Percentiles rank a stretch among this genome's conserved stretches.
phyloP scores from a whole-genome alignment of 2,888 invertebrate genomes.

The Thysanoteuthis rhombus region DNA sequence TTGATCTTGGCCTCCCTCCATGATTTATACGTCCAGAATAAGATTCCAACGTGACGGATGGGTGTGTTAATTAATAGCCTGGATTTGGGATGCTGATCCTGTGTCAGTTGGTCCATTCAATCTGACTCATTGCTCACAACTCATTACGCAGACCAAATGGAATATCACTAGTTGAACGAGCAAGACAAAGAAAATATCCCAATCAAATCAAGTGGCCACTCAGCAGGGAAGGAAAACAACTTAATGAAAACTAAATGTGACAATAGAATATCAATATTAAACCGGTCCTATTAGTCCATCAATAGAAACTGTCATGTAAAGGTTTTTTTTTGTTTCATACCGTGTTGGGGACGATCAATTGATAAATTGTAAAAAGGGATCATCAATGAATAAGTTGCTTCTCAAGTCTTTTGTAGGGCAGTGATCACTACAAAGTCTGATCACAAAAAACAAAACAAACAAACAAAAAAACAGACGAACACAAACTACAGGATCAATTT shows the following conservation, averaged over 20 bases:
- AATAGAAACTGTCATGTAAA: too few species aligned
- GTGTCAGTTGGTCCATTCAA: not conserved
- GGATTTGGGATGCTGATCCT: not conserved
- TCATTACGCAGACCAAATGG: not conserved
- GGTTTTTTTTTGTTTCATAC: too few species aligned
- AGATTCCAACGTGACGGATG: not conserved
- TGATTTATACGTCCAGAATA: not conserved
- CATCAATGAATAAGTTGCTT: too few species aligned
- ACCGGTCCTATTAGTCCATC: too few species aligned
- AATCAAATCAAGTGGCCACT: conserved; percentile 12
- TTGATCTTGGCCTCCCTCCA: not conserved
- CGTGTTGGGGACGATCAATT: too few species aligned
- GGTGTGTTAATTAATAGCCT: not conserved
- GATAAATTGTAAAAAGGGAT: too few species aligned
- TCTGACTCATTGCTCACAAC: not conserved
- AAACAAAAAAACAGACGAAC: too few species aligned
- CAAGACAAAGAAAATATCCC: not conserved
- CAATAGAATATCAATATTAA: not conserved
- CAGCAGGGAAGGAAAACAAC: not conserved
- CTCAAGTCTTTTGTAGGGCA: too few species aligned
- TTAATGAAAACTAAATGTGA: not conserved
- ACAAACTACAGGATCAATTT: too few species aligned
- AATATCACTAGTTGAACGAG: not conserved
- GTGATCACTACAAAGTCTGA: too few species aligned
- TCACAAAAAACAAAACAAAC: too few species aligned